Conservation (phyloP, 2,113 vertebrate species). For the Rana temporaria region DNA sequence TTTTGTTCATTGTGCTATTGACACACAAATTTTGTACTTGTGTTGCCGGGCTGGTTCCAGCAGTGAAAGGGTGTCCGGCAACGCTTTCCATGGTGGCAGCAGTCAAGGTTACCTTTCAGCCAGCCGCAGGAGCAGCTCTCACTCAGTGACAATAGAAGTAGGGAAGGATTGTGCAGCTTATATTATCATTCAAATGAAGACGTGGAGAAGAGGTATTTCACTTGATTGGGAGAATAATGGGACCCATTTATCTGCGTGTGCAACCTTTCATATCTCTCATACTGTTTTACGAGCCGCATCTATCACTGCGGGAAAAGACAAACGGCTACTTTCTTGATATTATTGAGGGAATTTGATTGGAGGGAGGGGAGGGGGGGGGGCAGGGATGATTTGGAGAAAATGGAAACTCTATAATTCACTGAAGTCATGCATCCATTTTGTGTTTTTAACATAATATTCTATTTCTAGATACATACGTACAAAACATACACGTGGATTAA, state of each 20-base stretch:
- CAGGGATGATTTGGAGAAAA: conserved; percentile 4
- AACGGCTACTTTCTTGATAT: conserved; percentile 64
- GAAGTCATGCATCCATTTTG: not conserved
- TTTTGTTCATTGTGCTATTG: too few relatives aligned
- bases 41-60: not conserved
- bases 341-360: conserved; percentile 45
- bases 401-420: conserved; percentile 10
- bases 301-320: conserved; percentile 89
- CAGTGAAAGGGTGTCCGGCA: conserved; percentile 25
- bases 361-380: not conserved
- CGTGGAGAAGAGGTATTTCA: conserved; percentile 81
- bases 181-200: conserved; percentile 92
- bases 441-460: not conserved
- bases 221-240: conserved; percentile 93
- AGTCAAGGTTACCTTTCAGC: conserved; percentile 65
- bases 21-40: too few relatives aligned
- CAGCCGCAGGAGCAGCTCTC: conserved; percentile 56
- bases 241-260: conserved; percentile 89
- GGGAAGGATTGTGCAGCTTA: conserved; percentile 73
- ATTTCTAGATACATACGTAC: not conserved
- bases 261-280: conserved; percentile 92
- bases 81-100: not conserved
- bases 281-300: conserved; percentile 87
- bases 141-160: conserved; percentile 72
- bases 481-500: not conserved